Evolutionary conservation across 2,888 invertebrate species (phyloP).

Genomic region (Drosophila tanythrix): DNA sequence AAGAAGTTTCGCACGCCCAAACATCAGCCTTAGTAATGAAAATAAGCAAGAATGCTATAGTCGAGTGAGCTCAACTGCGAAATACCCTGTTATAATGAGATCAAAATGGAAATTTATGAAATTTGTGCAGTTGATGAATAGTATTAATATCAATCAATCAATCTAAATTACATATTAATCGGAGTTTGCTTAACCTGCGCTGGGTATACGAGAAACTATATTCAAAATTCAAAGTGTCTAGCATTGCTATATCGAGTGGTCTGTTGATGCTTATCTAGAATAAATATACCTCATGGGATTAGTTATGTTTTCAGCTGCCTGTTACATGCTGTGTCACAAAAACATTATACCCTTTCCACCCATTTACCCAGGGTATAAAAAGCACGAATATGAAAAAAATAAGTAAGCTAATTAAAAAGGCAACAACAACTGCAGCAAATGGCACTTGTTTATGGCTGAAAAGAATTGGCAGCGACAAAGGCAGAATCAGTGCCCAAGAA

Average conservation of each 20-base stretch:
- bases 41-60: slow-evolving; percentile 3
- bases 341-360: background rate
- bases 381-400: slow-evolving; percentile 40
- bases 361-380: background rate
- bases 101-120: background rate
- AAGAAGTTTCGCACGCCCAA: slow-evolving; percentile 52
- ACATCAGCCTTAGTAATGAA: slow-evolving; percentile 9
- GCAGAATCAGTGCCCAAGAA: slow-evolving; percentile 41
- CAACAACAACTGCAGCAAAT: slow-evolving; percentile 52
- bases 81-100: background rate
- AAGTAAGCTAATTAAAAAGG: slow-evolving; percentile 58
- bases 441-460: slow-evolving; percentile 59
- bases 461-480: slow-evolving; percentile 22
- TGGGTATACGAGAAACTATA: too few relatives aligned
- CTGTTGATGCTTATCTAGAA: background rate
- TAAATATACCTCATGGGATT: background rate
- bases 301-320: background rate
- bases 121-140: too few relatives aligned
- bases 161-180: background rate
- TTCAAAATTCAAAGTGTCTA: too few relatives aligned
- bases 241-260: too few relatives aligned
- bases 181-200: rapidly evolving
- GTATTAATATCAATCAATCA: too few relatives aligned
- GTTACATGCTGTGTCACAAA: background rate
- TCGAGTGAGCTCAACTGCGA: background rate